phyloP scores from a whole-genome alignment of 1,140 invertebrate species.

The Neuroterus valhalla region DNA sequence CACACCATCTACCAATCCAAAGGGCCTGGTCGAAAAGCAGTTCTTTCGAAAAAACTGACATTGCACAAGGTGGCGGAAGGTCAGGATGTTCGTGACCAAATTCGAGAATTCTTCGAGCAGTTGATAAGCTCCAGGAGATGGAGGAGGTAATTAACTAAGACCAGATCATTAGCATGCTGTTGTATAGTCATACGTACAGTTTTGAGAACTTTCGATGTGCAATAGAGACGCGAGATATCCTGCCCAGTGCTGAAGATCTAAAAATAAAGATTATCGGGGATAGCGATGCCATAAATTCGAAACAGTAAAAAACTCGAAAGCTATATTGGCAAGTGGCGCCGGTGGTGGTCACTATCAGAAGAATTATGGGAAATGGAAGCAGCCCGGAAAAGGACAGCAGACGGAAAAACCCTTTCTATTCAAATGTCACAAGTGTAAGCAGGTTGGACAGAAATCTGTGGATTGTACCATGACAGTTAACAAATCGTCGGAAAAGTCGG shows the following conservation, averaged over 20 bases:
- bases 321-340: neutral
- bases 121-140: neutral
- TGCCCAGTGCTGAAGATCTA: conserved; percentile 28
- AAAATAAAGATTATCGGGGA: too few relatives aligned
- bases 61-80: conserved; percentile 22
- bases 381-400: neutral
- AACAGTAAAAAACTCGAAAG: neutral
- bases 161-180: conserved; percentile 29
- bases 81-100: conserved; percentile 38
- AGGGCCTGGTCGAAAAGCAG: too few relatives aligned
- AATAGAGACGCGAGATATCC: too few relatives aligned
- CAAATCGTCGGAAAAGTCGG: neutral
- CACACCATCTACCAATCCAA: conserved; percentile 38
- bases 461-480: neutral
- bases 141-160: conserved; percentile 25
- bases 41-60: conserved; percentile 29
- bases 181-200: conserved; percentile 31
- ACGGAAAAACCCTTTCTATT: neutral
- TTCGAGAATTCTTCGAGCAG: conserved; percentile 48
- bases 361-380: neutral
- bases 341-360: neutral
- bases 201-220: conserved; percentile 40
- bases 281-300: too few relatives aligned
- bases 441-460: neutral
- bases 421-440: neutral